These are phyloP conservation scores for Potamarius usumacintae DNA, from an alignment of 2,113 vertebrate genomes.

Conservation along the genomic window DNA sequence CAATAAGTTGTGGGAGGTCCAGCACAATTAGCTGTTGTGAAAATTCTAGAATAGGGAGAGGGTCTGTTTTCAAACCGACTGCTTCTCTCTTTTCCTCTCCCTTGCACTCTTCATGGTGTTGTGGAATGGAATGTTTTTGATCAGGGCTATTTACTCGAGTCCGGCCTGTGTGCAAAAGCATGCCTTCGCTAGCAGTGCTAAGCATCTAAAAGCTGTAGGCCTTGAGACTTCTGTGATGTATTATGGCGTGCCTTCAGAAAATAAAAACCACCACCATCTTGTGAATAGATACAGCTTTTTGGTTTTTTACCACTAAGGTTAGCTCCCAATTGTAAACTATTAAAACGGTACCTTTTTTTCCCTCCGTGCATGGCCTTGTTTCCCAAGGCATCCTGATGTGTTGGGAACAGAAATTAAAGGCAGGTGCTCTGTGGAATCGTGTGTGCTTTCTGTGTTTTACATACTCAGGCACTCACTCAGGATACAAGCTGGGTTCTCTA, in stretches of 20 bases:
- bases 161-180: slow-evolving; percentile 52
- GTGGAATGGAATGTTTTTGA: slow-evolving; percentile 69
- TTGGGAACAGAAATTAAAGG: slow-evolving; percentile 45
- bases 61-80: slow-evolving; percentile 64
- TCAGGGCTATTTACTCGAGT: slow-evolving; percentile 66
- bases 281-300: slow-evolving; percentile 59
- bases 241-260: slow-evolving; percentile 65
- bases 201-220: slow-evolving; percentile 66
- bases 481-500: background rate
- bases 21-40: slow-evolving; percentile 44
- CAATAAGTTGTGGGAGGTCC: slow-evolving; percentile 50
- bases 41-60: slow-evolving; percentile 57
- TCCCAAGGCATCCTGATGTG: slow-evolving; percentile 42
- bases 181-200: slow-evolving; percentile 60
- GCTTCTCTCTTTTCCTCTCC: slow-evolving; percentile 13
- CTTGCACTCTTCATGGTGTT: slow-evolving; percentile 58
- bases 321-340: slow-evolving; percentile 61
- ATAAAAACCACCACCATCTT: slow-evolving; percentile 61
- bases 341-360: slow-evolving; percentile 55
- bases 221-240: slow-evolving; percentile 64
- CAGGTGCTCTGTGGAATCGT: slow-evolving; percentile 56
- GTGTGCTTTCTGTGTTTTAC: background rate
- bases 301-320: slow-evolving; percentile 61
- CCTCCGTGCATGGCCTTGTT: slow-evolving; percentile 51
- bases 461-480: background rate